Base-by-base conservation (phyloP, 2,888 invertebrate genomes). In the Orgyia antiqua region DNA sequence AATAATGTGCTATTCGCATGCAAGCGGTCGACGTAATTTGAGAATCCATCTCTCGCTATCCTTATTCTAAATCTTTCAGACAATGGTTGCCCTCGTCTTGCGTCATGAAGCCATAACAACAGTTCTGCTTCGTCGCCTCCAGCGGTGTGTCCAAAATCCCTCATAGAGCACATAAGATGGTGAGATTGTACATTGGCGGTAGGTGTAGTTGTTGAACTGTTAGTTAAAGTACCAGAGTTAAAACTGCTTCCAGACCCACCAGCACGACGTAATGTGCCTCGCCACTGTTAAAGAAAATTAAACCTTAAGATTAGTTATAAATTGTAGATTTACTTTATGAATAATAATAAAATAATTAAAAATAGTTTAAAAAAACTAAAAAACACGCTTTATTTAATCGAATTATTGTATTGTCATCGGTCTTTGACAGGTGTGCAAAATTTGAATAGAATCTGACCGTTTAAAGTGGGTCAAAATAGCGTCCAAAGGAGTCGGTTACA, bases 41-140 rank as follows among this genome's bases (percentile, higher is more conserved):
- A 94, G 77, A 95, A 94, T 8, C 96, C 96, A 59, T 96, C 95
- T 72, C 94, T 94, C 45, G 94, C 94, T 73, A 96, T 94, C 69
- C 91, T 90, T 53, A 97, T 94, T 62, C 96, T 88, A 83, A 96
- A 97, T 43, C 96, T 88, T 76, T 97, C 97, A 33, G 96, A 95
- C 39, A 97, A 87, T 45, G 94, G 94, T 55, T 92, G 92, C 55
- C 89, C 90, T 57, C 92, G 89, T 51, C 90, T 89, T 10, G 92
- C 91, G 68, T 97, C 96, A 70, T 94, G 97, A 0, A 97, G 82
- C 59, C 94, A 94, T 58, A 97, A 93, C 54, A 94, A 92, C 9
- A 97, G 90, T 75, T 97, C 96, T 0, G 94, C 93, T 64, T 96
- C 96, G 71, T 97, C 96, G 0, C 95, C 96, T 0, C 94, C 93